A percentile compares a stretch with the other conserved stretches of the same genome.
Conservation (phyloP, 2,113 vertebrate genomes). For the Macroglossus sobrinus region DNA sequence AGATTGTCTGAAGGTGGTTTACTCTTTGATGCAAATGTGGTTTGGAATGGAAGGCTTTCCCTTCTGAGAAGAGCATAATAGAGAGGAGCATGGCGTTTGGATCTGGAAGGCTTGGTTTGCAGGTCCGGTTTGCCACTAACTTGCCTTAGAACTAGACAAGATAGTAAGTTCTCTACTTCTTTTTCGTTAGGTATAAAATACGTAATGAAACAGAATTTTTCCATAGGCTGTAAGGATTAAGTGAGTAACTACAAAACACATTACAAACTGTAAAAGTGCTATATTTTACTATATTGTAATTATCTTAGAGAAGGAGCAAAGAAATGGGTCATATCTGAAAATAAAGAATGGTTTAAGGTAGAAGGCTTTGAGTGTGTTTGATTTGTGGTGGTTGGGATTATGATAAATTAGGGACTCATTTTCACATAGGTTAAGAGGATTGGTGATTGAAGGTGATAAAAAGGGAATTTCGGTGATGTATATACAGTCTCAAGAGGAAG, state of each 20-base stretch:
- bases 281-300: background rate
- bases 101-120: background rate
- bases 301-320: background rate
- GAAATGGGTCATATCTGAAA: background rate
- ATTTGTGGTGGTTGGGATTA: background rate
- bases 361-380: background rate
- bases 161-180: background rate
- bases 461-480: background rate
- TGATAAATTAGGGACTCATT: background rate
- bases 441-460: background rate
- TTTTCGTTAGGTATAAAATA: background rate
- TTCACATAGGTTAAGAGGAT: background rate
- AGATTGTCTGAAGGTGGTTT: background rate
- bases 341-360: background rate
- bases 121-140: background rate
- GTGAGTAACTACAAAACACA: background rate
- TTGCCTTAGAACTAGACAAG: background rate
- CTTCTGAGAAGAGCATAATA: background rate
- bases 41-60: background rate
- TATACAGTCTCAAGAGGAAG: background rate
- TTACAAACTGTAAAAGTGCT: background rate
- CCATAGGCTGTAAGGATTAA: background rate
- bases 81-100: background rate
- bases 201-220: background rate
- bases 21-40: background rate